Evolutionary conservation across 2,113 vertebrate genomes (phyloP), one percentile per base, ranked within the genome.

Genomic region (Hippolais icterina): DNA sequence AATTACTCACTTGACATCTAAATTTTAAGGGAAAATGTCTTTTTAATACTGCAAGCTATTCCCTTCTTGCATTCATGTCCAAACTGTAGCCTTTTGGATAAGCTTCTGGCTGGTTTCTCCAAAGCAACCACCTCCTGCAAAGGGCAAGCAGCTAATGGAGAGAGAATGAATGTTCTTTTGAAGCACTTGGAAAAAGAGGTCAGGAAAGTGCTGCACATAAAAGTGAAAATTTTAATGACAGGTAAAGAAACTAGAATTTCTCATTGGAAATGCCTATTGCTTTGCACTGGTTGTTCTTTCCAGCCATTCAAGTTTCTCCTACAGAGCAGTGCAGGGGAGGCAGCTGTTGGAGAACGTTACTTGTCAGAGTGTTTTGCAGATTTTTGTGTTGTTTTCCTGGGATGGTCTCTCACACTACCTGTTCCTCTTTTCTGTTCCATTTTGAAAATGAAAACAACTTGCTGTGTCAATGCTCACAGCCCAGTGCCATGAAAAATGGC

Each of bases 1-100:
- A 68, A 94, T 83, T 75, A 68, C 76, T 96, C 76, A 57, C 65
- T 92, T 84, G 92, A 92, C 53, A 71, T 92, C 84, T 79, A 84
- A 86, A 82, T 69, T 89, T 69, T 90, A 88, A 75, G 61, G 89
- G 88, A 90, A 94, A 95, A 90, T 56, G 7, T 60, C 75, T 93
- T 79, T 89, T 61, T 76, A 89, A 84, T 83, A 18, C 64, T 64
- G 80, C 64, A 79, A 90, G 52, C 37, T 88, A 29, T 78, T 95
- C 68, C 20, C 18, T 77, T 61, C 50, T 92, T 60, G 39, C 15
- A 11, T 19, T 79, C 49, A 11, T 27, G 33, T 57, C 79, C 88
- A 92, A 92, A 29, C 88, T 20, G 47, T 9, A 83, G 82, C 60
- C 52, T 83, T 88, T 83, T 59, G 90, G 72, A 78, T 18, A 44